Evolutionary conservation across 2,888 invertebrate genomes (phyloP).

Genomic region (Macrophya annulata): DNA sequence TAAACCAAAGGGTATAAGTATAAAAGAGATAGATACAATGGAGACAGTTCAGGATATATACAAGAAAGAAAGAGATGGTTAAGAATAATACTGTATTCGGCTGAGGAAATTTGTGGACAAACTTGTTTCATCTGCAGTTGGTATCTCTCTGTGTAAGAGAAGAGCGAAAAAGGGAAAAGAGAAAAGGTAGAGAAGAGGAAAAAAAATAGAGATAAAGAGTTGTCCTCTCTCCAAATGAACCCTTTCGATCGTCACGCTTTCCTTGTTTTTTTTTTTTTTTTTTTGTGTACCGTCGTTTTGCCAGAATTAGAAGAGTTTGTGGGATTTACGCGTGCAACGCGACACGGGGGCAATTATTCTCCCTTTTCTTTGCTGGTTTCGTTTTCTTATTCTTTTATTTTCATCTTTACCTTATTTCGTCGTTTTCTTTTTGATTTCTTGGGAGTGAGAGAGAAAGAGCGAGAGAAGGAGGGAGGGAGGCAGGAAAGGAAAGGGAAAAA

Average conservation of each 20-base stretch:
- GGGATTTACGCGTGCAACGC: constrained; percentile 26
- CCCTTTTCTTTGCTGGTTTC: constrained; percentile 52
- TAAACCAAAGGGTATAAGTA: background rate
- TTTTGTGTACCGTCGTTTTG: constrained; percentile 49
- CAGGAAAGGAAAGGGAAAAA: constrained; percentile 34
- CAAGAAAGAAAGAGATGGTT: constrained; percentile 2
- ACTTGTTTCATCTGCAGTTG: constrained; percentile 35
- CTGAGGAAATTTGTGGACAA: constrained; percentile 27
- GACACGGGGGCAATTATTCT: constrained; percentile 30
- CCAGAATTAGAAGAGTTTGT: constrained; percentile 58
- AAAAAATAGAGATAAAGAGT: constrained; percentile 54
- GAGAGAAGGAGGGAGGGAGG: constrained; percentile 38
- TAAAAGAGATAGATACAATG: background rate
- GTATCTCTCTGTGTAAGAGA: background rate
- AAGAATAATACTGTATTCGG: background rate
- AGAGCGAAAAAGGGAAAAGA: constrained; percentile 31
- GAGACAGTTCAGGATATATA: background rate
- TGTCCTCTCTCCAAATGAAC: constrained; percentile 54
- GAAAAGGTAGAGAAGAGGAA: constrained; percentile 56
- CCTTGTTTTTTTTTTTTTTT: constrained; percentile 51
- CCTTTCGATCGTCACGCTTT: constrained; percentile 46
- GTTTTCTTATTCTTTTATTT: constrained; percentile 21
- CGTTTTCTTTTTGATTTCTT: constrained; percentile 39
- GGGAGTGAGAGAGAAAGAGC: constrained; percentile 41
- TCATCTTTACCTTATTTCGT: constrained; percentile 48